Conservation (phyloP, 2,888 invertebrate species). For the Ophonus ardosiacus region DNA sequence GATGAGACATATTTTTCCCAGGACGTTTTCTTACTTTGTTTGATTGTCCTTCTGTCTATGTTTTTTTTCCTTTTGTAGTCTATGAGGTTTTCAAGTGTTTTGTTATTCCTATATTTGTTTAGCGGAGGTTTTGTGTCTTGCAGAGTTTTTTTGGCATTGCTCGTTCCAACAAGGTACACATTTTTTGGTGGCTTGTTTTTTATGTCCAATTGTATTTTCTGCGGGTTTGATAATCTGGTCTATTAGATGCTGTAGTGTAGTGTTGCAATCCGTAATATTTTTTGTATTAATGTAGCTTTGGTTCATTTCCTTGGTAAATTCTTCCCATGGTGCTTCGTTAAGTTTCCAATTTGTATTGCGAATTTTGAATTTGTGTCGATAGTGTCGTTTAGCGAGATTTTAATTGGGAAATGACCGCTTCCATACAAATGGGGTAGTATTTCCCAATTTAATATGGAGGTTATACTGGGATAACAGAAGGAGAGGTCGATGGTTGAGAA, state of each 20-base stretch:
- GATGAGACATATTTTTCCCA: background rate
- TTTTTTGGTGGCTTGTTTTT: background rate
- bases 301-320: background rate
- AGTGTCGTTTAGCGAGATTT: slow-evolving; percentile 4
- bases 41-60: slow-evolving; percentile 9
- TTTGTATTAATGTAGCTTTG: background rate
- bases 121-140: background rate
- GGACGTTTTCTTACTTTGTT: slow-evolving; percentile 18
- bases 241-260: background rate
- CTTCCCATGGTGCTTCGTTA: background rate
- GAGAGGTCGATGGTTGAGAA: slow-evolving; percentile 33
- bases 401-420: slow-evolving; percentile 31
- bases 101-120: slow-evolving; percentile 11
- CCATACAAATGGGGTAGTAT: slow-evolving; percentile 7
- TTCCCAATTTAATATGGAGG: slow-evolving; percentile 21
- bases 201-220: background rate
- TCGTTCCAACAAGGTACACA: slow-evolving; percentile 18
- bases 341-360: background rate
- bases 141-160: slow-evolving; percentile 9
- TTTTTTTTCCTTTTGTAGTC: slow-evolving; percentile 3
- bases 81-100: slow-evolving; percentile 32
- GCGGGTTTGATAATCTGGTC: background rate
- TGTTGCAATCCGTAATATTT: background rate
- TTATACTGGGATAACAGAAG: background rate
- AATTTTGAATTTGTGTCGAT: background rate